Evolutionary conservation across 2,113 vertebrate species (phyloP).

Genomic region (Mixornis gularis): DNA sequence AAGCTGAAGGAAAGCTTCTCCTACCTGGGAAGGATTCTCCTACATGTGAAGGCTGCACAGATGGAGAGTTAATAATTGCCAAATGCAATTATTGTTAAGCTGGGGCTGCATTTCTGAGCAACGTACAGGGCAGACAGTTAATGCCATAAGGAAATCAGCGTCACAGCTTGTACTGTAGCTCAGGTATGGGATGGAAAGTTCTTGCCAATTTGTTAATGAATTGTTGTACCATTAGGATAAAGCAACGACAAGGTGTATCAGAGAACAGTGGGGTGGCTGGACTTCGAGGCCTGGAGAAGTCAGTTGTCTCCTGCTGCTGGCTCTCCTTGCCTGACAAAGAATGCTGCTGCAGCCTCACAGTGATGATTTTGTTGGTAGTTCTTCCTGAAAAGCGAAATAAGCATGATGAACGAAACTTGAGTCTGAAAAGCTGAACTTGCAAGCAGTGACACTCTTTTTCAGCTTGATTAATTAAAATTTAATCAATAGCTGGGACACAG

Average conservation of each 20-base stretch:
- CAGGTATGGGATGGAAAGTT: neutral
- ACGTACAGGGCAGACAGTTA: neutral
- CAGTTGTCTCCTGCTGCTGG: neutral
- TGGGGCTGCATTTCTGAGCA: neutral
- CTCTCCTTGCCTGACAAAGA: neutral
- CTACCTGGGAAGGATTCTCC: neutral
- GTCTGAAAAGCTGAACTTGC: neutral
- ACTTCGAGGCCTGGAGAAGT: neutral
- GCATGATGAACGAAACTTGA: neutral
- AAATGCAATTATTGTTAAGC: neutral
- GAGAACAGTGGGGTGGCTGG: neutral
- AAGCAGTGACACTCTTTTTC: neutral
- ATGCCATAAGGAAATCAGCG: neutral
- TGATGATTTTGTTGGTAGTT: neutral
- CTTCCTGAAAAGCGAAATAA: neutral
- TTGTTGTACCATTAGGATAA: neutral
- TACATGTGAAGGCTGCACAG: neutral
- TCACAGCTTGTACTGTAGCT: neutral
- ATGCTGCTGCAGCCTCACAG: neutral
- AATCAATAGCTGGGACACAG: constrained; percentile 19
- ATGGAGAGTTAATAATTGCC: constrained; percentile 25
- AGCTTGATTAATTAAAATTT: constrained; percentile 16
- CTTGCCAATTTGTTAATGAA: neutral
- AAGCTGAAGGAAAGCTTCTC: neutral
- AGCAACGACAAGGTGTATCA: neutral